Evolutionary conservation across 2,113 vertebrate genomes (phyloP).

Genomic region (Odobenus rosmarus): DNA sequence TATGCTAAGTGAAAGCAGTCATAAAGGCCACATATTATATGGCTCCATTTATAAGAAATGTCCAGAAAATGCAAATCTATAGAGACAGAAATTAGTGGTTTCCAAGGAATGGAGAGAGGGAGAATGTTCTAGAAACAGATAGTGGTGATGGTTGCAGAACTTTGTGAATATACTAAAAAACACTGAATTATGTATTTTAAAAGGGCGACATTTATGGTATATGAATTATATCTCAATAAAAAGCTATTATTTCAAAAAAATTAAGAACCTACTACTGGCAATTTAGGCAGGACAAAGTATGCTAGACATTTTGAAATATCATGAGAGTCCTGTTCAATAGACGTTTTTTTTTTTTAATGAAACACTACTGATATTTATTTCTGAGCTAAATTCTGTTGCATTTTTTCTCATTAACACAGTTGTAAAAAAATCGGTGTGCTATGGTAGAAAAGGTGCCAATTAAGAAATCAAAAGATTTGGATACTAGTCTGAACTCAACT

Average conservation of each 20-base stretch:
- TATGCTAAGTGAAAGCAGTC: neutral
- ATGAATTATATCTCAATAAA: neutral
- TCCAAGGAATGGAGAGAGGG: neutral
- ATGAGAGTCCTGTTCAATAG: neutral
- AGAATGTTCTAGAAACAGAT: neutral
- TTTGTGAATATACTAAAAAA: neutral
- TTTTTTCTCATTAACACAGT: neutral
- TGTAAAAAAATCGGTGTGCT: slow-evolving; percentile 13
- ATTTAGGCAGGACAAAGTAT: neutral
- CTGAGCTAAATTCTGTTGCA: neutral
- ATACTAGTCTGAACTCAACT: neutral
- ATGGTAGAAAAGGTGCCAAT: neutral
- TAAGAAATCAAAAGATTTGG: neutral
- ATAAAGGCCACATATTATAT: neutral
- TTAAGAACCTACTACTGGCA: neutral
- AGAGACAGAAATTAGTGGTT: neutral
- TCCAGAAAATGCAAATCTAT: neutral
- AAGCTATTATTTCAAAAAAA: neutral
- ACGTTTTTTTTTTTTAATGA: neutral
- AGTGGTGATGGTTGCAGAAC: neutral
- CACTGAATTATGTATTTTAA: neutral
- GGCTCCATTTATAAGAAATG: neutral
- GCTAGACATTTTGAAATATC: slow-evolving; percentile 13
- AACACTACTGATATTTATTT: neutral
- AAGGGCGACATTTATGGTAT: neutral